A percentile compares a stretch with the other conserved stretches of the same genome.
These are phyloP conservation scores for Musca domestica DNA, from an alignment of 1,140 invertebrate genomes.

Conservation along the genomic window DNA sequence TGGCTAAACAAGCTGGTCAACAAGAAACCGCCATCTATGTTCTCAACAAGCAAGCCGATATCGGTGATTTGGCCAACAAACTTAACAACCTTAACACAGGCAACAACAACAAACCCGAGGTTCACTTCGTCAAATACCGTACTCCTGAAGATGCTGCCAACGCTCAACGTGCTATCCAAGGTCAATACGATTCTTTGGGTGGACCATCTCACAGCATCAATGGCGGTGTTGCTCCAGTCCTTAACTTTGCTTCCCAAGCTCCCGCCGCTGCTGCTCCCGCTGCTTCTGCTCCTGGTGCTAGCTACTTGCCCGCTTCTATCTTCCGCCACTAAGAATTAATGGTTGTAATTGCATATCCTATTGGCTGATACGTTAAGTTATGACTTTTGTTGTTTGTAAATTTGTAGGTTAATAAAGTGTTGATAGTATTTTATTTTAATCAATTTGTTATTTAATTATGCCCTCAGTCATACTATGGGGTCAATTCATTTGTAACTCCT, in stretches of 20 bases:
- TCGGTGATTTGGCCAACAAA: constrained; percentile 42
- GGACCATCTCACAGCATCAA: constrained; percentile 41
- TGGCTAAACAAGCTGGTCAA: constrained; percentile 33
- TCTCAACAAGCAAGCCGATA: constrained; percentile 42
- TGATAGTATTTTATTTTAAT: too few species aligned
- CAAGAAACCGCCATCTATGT: constrained; percentile 49
- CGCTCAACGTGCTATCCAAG: constrained; percentile 41
- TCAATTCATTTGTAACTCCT: too few species aligned
- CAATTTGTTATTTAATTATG: too few species aligned
- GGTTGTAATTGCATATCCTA: too few species aligned
- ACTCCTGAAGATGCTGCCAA: constrained; percentile 46
- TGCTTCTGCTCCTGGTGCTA: constrained; percentile 35
- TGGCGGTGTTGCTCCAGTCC: constrained; percentile 45
- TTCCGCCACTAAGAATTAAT: constrained; percentile 40
- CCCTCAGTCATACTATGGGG: too few species aligned
- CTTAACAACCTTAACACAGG: constrained; percentile 39
- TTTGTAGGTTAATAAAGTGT: too few species aligned
- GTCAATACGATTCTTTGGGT: constrained; percentile 42
- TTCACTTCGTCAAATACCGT: constrained; percentile 49
- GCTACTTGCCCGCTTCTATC: constrained; percentile 43
- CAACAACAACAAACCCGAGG: constrained; percentile 42
- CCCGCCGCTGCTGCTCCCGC: constrained; percentile 18
- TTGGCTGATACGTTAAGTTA: too few species aligned
- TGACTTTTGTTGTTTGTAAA: too few species aligned
- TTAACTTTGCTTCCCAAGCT: constrained; percentile 46